Base-by-base conservation (phyloP, 2,797 vertebrate species). In the Anolis apletophallus region DNA sequence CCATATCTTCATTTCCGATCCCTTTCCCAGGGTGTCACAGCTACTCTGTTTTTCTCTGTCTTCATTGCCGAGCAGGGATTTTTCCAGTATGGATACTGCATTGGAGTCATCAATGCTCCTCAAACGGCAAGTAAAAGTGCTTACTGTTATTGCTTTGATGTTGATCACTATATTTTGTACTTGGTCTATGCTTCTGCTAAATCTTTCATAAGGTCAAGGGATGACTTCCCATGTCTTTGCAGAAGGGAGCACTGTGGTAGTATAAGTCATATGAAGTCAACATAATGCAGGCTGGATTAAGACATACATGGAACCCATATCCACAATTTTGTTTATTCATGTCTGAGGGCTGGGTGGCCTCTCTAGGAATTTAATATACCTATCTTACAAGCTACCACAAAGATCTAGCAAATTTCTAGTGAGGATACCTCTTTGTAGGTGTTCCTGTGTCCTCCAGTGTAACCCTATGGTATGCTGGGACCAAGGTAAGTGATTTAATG, bases 101-200 rank as follows among this genome's bases (percentile, higher is more conserved):
- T 98, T 32, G 99, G 99, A 13, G 98, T 99, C 91, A 99, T 99
- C 93, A 99, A 99, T 0, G 98, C 99, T 11, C 98, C 99, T 0
- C 98, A 99, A 93, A 94, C 97, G 97, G 99, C 98, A 96, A 96
- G 95, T 90, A 72, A 29, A 6, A 64, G 16, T 67, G 19, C 32
- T 83, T 79, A 26, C 11, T 71, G 36, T 50, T 23, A 50, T 61
- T 57, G 17, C 19, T 69, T 87, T 26, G 3, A 36, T 57, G 40
- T 17, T 32, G 12, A 64, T 50, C 19, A n/a, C 29, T 6, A 59
- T 50, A 50, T 50, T 4, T 85, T 29, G 34, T 14, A 17, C 17
- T 76, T 52, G 64, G n/a, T 21, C 14, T 36, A 54, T 29, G 36
- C 46, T 29, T 10, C 67, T 1, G 19, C 26, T 55, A 55, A 21